These are phyloP conservation scores for Cygnus buccinator DNA, from an alignment of 2,113 vertebrate genomes.

Conservation along the genomic window DNA sequence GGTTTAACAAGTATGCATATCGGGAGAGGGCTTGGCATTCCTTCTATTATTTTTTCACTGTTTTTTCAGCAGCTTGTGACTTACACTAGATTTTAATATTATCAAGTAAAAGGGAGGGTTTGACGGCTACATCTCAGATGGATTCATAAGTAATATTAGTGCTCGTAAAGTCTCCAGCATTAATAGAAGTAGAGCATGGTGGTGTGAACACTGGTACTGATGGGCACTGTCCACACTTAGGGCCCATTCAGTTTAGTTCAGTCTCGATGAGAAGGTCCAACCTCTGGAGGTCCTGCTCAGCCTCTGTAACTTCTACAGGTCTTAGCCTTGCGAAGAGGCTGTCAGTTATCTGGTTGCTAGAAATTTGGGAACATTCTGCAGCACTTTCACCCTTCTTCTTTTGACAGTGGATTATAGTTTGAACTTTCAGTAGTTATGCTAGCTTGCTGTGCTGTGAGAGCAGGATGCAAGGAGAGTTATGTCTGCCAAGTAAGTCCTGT, in stretches of 20 bases:
- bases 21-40: constrained; percentile 49
- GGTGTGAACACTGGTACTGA: neutral
- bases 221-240: neutral
- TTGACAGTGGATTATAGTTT: neutral
- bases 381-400: neutral
- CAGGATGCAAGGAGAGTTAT: neutral
- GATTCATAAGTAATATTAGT: neutral
- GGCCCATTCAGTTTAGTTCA: neutral
- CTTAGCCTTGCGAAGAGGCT: neutral
- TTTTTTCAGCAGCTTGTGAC: neutral
- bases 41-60: neutral
- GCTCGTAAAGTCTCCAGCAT: neutral
- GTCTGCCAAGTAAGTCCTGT: neutral
- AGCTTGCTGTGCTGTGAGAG: neutral
- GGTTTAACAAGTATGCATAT: constrained; percentile 7
- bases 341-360: neutral
- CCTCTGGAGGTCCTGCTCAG: neutral
- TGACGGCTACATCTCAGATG: constrained; percentile 33
- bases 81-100: neutral
- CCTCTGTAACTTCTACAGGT: neutral
- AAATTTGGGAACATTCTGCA: neutral
- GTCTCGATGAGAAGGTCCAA: neutral
- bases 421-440: neutral
- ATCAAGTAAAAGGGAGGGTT: constrained; percentile 6
- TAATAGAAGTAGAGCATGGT: neutral